Base-by-base conservation (phyloP, 2,113 vertebrate species). In the Oryzias woworae region DNA sequence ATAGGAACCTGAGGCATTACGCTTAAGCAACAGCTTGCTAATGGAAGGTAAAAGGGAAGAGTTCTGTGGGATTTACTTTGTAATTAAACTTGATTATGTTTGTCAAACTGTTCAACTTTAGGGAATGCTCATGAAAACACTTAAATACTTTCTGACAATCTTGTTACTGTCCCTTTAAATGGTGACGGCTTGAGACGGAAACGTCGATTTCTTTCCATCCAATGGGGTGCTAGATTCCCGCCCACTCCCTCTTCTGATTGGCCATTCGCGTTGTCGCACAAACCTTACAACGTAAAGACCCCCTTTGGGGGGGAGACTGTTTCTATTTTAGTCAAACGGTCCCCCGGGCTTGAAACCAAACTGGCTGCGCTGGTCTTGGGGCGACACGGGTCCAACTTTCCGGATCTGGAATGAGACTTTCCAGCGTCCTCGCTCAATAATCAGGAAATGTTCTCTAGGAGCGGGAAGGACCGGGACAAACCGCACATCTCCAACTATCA, bases 401-500 rank as follows among this genome's bases (percentile, higher is more conserved):
- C 48, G 70, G 69, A 77, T 53, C 57, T 69, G 82, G 77, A 69
- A 90, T 92, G 88, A 82, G 81, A 87, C 75, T 76, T 68, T 66
- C 46, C 55, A 54, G 31, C 59, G 58, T 62, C 54, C 57, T 83
- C 69, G 51, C 50, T 63, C 66, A 59, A 71, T 73, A 72, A 78
- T 59, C 65, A 77, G 82, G 88, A 88, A 61, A 92, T 93, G 92
- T 93, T 91, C 80, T 89, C 89, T 74, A 86, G 82, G 77, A 86
- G 85, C 68, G 70, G 65, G 74, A 92, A 91, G 69, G 87, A 89
- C 49, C 80, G 66, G 68, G 88, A 71, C 66, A 85, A 83, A 56
- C 84, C 60, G 24, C 80, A 88, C 74, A 90, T 86, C 66, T 84
- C 89, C 44, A 92, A 92, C 85, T 92, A 92, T 74, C 85, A 88